Conservation (phyloP, 2,113 vertebrate genomes). For the Phylloscopus whistleri region DNA sequence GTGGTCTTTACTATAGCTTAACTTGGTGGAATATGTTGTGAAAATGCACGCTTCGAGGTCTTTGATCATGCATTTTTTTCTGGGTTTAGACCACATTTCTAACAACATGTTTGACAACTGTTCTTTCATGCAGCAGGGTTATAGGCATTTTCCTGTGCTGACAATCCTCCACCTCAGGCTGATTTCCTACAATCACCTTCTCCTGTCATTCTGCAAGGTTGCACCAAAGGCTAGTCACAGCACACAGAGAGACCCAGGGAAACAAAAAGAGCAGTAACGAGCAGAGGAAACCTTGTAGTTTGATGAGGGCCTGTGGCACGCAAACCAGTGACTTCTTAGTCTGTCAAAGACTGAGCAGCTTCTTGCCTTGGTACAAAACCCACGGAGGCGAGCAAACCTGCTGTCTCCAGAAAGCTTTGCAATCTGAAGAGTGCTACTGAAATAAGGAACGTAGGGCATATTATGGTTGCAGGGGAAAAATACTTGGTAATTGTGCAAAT, state of each 20-base stretch:
- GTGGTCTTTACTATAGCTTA: not conserved
- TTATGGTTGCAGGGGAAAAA: not conserved
- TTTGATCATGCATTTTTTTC: not conserved
- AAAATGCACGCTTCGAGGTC: not conserved
- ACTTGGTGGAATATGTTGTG: not conserved
- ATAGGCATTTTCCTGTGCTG: not conserved
- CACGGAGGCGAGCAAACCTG: fast-evolving
- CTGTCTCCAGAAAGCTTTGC: not conserved
- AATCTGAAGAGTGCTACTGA: not conserved
- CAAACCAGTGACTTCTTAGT: not conserved
- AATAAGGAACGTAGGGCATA: not conserved
- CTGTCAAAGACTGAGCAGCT: not conserved
- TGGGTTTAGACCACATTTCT: not conserved
- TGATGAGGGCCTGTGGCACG: not conserved
- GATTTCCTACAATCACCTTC: not conserved
- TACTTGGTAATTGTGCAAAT: not conserved
- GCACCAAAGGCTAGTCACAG: not conserved
- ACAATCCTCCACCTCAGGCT: not conserved
- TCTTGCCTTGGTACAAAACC: not conserved
- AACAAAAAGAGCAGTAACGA: not conserved
- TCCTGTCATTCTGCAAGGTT: not conserved
- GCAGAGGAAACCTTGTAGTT: not conserved
- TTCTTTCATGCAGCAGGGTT: not conserved
- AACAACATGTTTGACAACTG: not conserved
- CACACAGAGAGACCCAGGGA: fast-evolving